phyloP scores from a whole-genome alignment of 2,113 vertebrate species.

The Neofelis nebulosa region DNA sequence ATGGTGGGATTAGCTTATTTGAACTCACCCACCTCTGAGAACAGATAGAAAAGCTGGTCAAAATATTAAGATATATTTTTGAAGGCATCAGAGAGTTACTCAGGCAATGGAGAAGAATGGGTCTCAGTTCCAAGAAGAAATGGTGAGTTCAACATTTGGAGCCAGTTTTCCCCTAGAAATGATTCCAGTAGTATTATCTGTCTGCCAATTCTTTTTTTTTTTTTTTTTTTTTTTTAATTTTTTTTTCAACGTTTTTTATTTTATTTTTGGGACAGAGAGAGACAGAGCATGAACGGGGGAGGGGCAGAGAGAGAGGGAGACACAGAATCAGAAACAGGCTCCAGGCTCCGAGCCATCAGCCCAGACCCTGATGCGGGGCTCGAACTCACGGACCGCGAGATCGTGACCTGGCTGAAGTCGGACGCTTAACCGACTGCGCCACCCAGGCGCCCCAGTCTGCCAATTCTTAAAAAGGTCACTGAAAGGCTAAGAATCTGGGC shows the following conservation, averaged over 20 bases:
- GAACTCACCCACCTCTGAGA: not conserved
- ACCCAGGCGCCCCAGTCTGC: too few relatives aligned
- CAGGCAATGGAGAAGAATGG: not conserved
- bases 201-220: not conserved
- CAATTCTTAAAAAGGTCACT: not conserved
- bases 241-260: too few relatives aligned
- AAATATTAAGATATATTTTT: not conserved
- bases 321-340: too few relatives aligned
- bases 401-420: too few relatives aligned
- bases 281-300: too few relatives aligned
- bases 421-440: too few relatives aligned
- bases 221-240: too few relatives aligned
- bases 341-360: too few relatives aligned
- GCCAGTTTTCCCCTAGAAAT: not conserved
- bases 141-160: not conserved
- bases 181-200: not conserved
- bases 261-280: too few relatives aligned
- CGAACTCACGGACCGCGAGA: too few relatives aligned
- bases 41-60: not conserved
- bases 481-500: not conserved
- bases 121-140: not conserved
- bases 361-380: too few relatives aligned
- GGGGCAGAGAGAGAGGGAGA: too few relatives aligned
- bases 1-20: not conserved
- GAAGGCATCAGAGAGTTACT: not conserved